phyloP scores from a whole-genome alignment of 2,113 vertebrate genomes.

The Carlito syrichta region DNA sequence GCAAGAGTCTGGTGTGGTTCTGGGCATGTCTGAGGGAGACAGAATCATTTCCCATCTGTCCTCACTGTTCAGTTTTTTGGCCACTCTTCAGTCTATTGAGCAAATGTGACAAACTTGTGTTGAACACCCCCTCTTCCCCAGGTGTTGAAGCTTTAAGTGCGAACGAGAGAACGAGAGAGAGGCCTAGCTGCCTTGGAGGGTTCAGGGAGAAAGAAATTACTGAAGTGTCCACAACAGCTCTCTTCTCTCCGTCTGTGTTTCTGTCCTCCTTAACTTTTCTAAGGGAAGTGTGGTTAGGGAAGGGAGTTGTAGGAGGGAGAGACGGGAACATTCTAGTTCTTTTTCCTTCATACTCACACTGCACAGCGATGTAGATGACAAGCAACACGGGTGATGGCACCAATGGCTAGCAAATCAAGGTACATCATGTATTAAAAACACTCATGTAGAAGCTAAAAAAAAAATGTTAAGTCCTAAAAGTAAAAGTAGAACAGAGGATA shows the following conservation, averaged over 20 bases:
- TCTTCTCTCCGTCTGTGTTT: no score
- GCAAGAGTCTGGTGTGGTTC: background rate
- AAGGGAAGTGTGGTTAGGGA: background rate
- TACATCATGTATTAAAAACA: background rate
- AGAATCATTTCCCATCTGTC: background rate
- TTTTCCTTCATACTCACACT: background rate
- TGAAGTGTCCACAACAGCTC: accelerated
- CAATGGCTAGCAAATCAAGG: background rate
- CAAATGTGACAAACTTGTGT: slow-evolving; percentile 1
- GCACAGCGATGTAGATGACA: background rate
- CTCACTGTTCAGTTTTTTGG: background rate
- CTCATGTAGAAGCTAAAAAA: background rate
- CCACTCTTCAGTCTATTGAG: background rate
- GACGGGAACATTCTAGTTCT: background rate
- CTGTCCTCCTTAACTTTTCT: background rate
- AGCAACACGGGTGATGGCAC: background rate
- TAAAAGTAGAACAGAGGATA: background rate
- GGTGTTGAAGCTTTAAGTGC: background rate
- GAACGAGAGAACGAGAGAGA: background rate
- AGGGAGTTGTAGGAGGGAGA: background rate
- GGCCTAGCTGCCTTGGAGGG: no score
- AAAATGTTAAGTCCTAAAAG: no score
- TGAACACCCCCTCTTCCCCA: background rate
- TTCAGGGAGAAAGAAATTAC: background rate
- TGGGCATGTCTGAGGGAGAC: background rate